phyloP scores from a whole-genome alignment of 1,140 invertebrate species.

The Forficula auricularia region DNA sequence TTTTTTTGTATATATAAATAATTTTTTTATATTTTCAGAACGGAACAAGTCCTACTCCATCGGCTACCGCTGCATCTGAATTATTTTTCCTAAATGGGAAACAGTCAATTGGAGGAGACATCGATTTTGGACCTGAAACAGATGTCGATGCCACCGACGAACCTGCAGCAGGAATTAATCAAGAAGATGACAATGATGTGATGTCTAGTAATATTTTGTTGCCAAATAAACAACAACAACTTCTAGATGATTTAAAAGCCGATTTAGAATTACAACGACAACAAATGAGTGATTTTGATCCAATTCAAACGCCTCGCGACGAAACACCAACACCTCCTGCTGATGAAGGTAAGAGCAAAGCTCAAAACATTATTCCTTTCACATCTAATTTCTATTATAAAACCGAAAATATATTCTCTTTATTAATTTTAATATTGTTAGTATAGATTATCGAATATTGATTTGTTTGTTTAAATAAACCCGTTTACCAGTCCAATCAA shows the following conservation, averaged over 20 bases:
- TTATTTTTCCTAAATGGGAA: slow-evolving; percentile 15
- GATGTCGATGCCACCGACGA: slow-evolving; percentile 37
- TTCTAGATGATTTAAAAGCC: slow-evolving; percentile 10
- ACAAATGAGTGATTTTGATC: slow-evolving; percentile 17
- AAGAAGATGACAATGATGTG: slow-evolving; percentile 25
- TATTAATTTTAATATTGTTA: too few relatives aligned
- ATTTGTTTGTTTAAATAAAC: too few relatives aligned
- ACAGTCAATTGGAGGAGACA: slow-evolving; percentile 18
- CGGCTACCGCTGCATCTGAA: slow-evolving; percentile 16
- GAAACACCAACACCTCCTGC: slow-evolving; percentile 34
- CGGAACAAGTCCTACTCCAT: too few relatives aligned
- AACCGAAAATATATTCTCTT: too few relatives aligned
- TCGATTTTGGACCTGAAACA: slow-evolving; percentile 18
- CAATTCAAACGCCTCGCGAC: slow-evolving; percentile 15
- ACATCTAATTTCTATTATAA: too few relatives aligned
- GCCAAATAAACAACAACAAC: too few relatives aligned
- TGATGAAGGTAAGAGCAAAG: slow-evolving; percentile 27
- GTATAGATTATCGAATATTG: too few relatives aligned
- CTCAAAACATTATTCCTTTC: background rate
- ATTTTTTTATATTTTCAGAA: too few relatives aligned
- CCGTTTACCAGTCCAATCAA: too few relatives aligned
- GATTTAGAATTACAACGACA: slow-evolving; percentile 18
- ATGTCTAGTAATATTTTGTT: too few relatives aligned
- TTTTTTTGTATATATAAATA: too few relatives aligned
- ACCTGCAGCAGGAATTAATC: slow-evolving; percentile 39